phyloP scores from a whole-genome alignment of 2,113 vertebrate species.

The Sprattus sprattus region DNA sequence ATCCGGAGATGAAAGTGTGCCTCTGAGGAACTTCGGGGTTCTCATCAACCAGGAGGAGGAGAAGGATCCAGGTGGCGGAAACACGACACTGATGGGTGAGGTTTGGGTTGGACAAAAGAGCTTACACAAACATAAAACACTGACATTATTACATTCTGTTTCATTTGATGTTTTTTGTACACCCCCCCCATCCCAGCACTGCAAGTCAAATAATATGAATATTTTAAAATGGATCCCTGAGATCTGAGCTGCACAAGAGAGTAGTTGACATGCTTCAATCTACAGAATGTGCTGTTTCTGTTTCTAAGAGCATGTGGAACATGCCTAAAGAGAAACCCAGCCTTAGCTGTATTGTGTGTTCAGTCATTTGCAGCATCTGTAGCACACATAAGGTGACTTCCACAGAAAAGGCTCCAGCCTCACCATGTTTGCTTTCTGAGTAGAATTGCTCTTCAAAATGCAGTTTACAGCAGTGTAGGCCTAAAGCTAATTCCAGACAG shows the following conservation, averaged over 20 bases:
- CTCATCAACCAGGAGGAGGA: slow-evolving; percentile 11
- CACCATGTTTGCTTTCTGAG: neutral
- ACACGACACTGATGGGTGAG: neutral
- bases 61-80: neutral
- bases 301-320: neutral
- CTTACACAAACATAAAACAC: slow-evolving; percentile 8
- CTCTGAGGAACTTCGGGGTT: neutral
- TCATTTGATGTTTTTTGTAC: neutral
- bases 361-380: neutral
- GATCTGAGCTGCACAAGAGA: neutral
- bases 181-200: neutral
- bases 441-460: neutral
- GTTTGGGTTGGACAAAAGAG: slow-evolving; percentile 1
- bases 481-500: slow-evolving; percentile 47
- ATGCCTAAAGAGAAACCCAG: neutral
- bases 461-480: neutral
- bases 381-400: neutral
- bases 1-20: slow-evolving; percentile 17
- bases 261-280: neutral
- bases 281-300: neutral
- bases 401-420: neutral
- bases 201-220: slow-evolving; percentile 1
- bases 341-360: neutral
- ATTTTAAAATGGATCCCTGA: slow-evolving; percentile 10
- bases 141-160: neutral